These are phyloP conservation scores for Sula dactylatra DNA, from an alignment of 2,113 vertebrate species.

Conservation along the genomic window DNA sequence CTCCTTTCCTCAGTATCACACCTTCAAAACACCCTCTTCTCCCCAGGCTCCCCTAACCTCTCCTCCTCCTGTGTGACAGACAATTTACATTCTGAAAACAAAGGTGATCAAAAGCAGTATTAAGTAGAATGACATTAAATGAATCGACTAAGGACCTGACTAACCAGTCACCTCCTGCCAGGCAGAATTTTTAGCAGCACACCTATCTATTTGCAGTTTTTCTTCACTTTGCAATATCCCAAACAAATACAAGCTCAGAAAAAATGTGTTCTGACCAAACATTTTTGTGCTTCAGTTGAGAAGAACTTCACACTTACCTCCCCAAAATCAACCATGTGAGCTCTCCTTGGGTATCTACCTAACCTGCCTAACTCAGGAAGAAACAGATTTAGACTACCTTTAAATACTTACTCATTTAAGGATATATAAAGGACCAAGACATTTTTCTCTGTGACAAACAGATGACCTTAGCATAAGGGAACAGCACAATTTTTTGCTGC, in stretches of 20 bases:
- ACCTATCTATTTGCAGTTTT: background rate
- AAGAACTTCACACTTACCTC: background rate
- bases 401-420: background rate
- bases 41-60: background rate
- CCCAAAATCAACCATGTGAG: background rate
- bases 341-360: background rate
- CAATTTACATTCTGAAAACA: background rate
- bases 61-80: background rate
- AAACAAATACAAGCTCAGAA: background rate
- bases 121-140: background rate
- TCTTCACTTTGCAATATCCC: background rate
- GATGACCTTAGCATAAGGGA: background rate
- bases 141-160: background rate
- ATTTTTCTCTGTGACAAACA: background rate
- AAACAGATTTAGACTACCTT: background rate
- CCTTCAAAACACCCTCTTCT: background rate
- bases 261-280: background rate
- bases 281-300: background rate
- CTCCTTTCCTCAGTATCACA: background rate
- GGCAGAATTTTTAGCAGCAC: background rate
- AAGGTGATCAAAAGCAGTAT: background rate
- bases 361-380: background rate
- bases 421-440: background rate
- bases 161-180: background rate
- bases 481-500: background rate